phyloP scores from a whole-genome alignment of 2,113 vertebrate species.

The Colaptes auratus region DNA sequence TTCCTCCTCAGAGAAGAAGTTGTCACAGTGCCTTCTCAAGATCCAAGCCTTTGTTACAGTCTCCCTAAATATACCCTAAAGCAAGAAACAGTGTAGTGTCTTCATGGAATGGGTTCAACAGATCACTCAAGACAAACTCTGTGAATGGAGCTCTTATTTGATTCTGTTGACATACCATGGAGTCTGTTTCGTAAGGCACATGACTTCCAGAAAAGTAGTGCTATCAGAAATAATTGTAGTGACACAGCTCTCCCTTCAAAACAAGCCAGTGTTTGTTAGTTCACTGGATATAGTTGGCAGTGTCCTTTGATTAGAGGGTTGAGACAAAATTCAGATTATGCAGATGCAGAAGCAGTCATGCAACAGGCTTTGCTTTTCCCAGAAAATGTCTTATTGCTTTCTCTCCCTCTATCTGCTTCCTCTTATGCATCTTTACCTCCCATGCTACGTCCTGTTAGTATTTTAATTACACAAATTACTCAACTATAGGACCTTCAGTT shows the following conservation, averaged over 20 bases:
- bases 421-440: neutral
- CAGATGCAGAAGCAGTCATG: neutral
- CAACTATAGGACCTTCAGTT: neutral
- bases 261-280: neutral
- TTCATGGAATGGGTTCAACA: neutral
- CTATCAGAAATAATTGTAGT: constrained; percentile 14
- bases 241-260: neutral
- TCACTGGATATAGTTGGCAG: neutral
- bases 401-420: neutral
- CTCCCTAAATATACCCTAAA: neutral
- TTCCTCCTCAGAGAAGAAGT: neutral
- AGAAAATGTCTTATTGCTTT: neutral
- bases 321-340: neutral
- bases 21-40: neutral
- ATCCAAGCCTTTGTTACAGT: neutral
- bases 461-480: neutral
- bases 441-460: neutral
- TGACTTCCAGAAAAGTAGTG: neutral
- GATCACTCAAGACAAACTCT: neutral
- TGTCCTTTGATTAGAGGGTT: neutral
- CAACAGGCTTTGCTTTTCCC: neutral
- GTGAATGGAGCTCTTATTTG: neutral
- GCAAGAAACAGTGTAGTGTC: neutral
- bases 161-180: neutral
- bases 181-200: neutral